These are phyloP conservation scores for Oegoconia quadripuncta DNA, from an alignment of 2,888 invertebrate genomes.

Conservation along the genomic window DNA sequence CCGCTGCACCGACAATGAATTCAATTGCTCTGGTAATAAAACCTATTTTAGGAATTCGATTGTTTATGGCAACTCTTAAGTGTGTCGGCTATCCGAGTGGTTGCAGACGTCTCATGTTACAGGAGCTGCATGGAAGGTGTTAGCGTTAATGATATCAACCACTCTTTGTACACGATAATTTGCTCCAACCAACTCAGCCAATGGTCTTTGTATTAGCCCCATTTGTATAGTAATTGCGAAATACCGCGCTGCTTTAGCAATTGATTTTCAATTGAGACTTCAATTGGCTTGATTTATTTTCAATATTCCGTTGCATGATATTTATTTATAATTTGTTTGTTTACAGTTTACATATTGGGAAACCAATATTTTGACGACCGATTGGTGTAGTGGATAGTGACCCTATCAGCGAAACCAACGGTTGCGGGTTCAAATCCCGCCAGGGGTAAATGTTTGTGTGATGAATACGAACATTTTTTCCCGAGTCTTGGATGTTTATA, in stretches of 20 bases:
- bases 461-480: too few relatives aligned
- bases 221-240: conserved; percentile 26
- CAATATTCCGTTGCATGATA: conserved; percentile 3
- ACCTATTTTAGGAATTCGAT: conserved; percentile 62
- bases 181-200: conserved; percentile 16
- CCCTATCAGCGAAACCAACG: too few relatives aligned
- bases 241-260: conserved; percentile 14
- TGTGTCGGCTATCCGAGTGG: conserved; percentile 55
- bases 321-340: background rate
- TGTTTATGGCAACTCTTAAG: conserved; percentile 59
- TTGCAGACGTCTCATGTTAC: conserved; percentile 64
- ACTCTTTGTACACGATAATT: conserved; percentile 47
- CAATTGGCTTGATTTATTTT: conserved; percentile 13
- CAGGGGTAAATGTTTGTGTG: too few relatives aligned
- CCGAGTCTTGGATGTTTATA: too few relatives aligned
- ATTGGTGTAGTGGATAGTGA: too few relatives aligned
- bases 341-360: background rate
- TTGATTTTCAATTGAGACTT: conserved; percentile 15
- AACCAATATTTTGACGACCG: background rate
- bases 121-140: conserved; percentile 52
- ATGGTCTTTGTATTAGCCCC: conserved; percentile 25
- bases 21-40: conserved; percentile 66
- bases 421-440: too few relatives aligned
- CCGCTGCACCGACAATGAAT: conserved; percentile 60
- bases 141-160: conserved; percentile 50